A percentile compares a stretch with the other conserved stretches of the same genome.
Evolutionary conservation across 2,113 vertebrate species (phyloP).

Genomic region (Phyllopteryx taeniolatus): DNA sequence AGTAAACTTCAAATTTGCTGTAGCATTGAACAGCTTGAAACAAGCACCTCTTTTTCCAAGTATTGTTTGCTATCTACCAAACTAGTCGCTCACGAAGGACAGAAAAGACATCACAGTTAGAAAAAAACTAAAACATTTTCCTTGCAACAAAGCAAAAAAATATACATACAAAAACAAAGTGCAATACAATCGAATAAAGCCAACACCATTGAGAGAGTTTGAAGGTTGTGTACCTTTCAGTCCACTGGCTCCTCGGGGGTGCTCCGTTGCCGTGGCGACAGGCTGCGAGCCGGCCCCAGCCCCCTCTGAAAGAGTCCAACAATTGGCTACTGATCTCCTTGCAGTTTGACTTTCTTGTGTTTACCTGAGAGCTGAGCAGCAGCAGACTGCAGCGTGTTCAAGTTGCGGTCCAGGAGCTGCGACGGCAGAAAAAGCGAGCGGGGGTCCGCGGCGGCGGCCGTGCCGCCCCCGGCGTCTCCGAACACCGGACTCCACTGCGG

Average conservation of each 20-base stretch:
- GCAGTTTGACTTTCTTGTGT: neutral
- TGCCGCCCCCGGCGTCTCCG: constrained; percentile 67
- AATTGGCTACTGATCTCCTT: neutral
- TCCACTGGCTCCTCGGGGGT: constrained; percentile 66
- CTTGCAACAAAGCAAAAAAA: neutral
- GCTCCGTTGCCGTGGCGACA: constrained; percentile 59
- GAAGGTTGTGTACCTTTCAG: constrained; percentile 66
- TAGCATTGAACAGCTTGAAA: too few relatives aligned
- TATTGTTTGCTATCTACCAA: too few relatives aligned
- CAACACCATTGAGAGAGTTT: neutral
- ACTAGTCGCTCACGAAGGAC: neutral
- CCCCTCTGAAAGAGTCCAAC: neutral
- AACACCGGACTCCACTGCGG: constrained; percentile 88
- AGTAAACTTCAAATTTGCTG: too few relatives aligned
- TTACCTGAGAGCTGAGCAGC: constrained; percentile 73
- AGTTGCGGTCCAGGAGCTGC: constrained; percentile 88
- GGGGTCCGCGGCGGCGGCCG: constrained; percentile 39
- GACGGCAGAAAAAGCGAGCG: constrained; percentile 87
- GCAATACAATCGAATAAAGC: neutral
- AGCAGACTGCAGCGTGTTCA: constrained; percentile 78
- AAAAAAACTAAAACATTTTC: neutral
- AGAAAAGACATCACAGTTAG: neutral
- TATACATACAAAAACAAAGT: too few relatives aligned
- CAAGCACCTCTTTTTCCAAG: too few relatives aligned
- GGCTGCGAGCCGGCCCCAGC: constrained; percentile 64